Conservation (phyloP, 53 echinoderm and acorn worm genomes). For the Paelopatides confundens region DNA sequence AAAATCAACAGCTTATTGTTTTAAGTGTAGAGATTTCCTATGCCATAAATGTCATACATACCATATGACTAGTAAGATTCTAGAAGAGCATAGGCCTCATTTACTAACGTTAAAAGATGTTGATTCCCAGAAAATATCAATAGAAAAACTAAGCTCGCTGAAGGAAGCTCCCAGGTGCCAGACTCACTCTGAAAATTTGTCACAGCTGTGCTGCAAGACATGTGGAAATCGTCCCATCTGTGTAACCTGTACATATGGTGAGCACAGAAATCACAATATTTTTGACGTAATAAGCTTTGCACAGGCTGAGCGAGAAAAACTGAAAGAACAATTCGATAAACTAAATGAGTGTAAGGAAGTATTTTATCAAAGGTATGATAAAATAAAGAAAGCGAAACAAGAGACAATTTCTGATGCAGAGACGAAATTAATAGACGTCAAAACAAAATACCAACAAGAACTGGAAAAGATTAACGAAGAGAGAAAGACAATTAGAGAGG, state of each 20-base stretch:
- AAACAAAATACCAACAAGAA: neutral
- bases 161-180: neutral
- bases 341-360: neutral
- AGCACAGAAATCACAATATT: slow-evolving; percentile 25
- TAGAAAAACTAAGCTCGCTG: neutral
- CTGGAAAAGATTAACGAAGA: neutral
- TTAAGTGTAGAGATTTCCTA: neutral
- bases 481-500: neutral
- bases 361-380: neutral
- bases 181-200: neutral
- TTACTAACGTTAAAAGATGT: neutral
- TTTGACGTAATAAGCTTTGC: slow-evolving; percentile 14
- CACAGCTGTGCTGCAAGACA: slow-evolving; percentile 17
- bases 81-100: neutral
- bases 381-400: neutral
- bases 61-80: neutral
- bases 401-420: neutral
- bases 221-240: neutral
- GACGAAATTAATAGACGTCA: neutral
- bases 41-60: neutral
- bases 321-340: neutral
- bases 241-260: slow-evolving; percentile 22
- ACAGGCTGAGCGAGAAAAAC: neutral
- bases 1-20: neutral
- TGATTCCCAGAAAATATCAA: neutral